A percentile compares a stretch with the other conserved stretches of the same genome.
phyloP scores from a whole-genome alignment of 92 coral and sea anemone genomes.

The Epizoanthus rinbou region DNA sequence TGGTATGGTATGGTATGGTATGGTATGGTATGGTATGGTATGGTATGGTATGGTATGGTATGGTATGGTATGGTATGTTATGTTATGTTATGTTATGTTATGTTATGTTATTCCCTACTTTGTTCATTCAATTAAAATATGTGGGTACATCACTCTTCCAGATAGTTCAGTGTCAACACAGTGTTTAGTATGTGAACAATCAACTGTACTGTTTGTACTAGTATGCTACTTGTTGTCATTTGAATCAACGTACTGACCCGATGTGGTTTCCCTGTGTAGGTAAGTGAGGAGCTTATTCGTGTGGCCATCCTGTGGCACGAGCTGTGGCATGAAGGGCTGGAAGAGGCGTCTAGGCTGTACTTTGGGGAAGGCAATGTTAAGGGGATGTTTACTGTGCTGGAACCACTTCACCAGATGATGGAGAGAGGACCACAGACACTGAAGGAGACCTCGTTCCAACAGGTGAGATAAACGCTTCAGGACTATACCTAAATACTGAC shows the following conservation, averaged over 20 bases:
- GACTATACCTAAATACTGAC: no score
- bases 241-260: neutral
- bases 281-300: constrained; percentile 96
- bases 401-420: constrained; percentile 98
- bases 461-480: constrained; percentile 50
- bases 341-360: constrained; percentile 95
- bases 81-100: no score
- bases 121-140: no score
- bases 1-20: no score
- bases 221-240: neutral
- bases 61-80: no score
- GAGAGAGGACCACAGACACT: constrained; percentile 99
- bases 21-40: no score
- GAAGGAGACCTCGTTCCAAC: constrained; percentile 94
- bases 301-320: constrained; percentile 99
- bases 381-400: constrained; percentile 95
- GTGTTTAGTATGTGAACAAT: no score
- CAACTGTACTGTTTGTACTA: neutral
- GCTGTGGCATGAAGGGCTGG: constrained; percentile 98
- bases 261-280: constrained; percentile 43
- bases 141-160: no score
- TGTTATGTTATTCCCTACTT: no score
- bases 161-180: no score
- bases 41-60: no score
- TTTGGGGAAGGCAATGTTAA: constrained; percentile 98